These are phyloP conservation scores for Papilio aristodemus DNA, from an alignment of 1,140 invertebrate genomes.

Conservation along the genomic window DNA sequence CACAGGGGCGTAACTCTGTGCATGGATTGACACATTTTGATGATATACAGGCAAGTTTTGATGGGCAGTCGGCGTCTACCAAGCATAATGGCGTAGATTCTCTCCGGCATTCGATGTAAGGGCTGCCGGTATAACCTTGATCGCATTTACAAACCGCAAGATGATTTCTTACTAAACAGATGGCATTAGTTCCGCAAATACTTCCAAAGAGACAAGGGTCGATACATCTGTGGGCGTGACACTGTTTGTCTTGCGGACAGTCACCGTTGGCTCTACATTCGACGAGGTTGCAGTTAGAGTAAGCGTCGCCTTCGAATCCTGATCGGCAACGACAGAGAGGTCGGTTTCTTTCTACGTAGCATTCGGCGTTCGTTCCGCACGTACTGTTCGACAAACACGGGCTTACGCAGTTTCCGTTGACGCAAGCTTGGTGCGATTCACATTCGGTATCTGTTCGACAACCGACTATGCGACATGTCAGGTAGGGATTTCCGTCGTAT, in stretches of 20 bases:
- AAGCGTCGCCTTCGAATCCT: slow-evolving; percentile 91
- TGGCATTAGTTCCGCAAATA: slow-evolving; percentile 87
- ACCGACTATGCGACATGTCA: slow-evolving; percentile 88
- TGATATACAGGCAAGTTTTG: slow-evolving; percentile 89
- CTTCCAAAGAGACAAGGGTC: slow-evolving; percentile 91
- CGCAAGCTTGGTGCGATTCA: slow-evolving; percentile 88
- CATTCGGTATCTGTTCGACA: slow-evolving; percentile 91
- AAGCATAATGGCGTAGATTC: slow-evolving; percentile 88
- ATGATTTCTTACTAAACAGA: slow-evolving; percentile 91
- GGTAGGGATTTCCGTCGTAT: slow-evolving; percentile 92
- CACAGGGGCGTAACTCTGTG: slow-evolving; percentile 87
- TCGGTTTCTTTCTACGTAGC: slow-evolving; percentile 86
- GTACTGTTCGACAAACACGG: slow-evolving; percentile 89
- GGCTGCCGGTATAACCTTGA: slow-evolving; percentile 86
- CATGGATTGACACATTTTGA: slow-evolving; percentile 93
- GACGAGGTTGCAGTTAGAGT: slow-evolving; percentile 87
- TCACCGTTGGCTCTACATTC: slow-evolving; percentile 94
- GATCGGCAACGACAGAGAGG: slow-evolving; percentile 89
- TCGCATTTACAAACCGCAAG: slow-evolving; percentile 91
- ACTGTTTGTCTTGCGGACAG: slow-evolving; percentile 91
- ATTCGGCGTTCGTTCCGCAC: slow-evolving; percentile 93
- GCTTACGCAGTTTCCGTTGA: slow-evolving; percentile 91
- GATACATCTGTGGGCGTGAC: slow-evolving; percentile 92
- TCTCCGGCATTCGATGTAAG: slow-evolving; percentile 88
- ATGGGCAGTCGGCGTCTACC: slow-evolving; percentile 90